phyloP scores from a whole-genome alignment of 2,888 invertebrate species.

The Sesia bembeciformis region DNA sequence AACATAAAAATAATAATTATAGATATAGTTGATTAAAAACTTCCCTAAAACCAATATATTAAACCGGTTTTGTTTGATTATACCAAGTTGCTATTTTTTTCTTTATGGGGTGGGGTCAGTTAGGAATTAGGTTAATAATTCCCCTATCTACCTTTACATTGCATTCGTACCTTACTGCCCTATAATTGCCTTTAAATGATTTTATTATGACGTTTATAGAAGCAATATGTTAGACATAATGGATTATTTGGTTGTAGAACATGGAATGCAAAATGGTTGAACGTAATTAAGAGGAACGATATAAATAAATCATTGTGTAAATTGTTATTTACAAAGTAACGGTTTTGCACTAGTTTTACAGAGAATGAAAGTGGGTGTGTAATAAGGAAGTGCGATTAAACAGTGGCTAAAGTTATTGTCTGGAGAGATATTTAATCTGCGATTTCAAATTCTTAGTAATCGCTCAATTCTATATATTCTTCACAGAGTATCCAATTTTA shows the following conservation, averaged over 20 bases:
- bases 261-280: neutral
- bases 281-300: constrained; percentile 17
- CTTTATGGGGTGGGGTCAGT: too few relatives aligned
- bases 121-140: too few relatives aligned
- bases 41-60: too few relatives aligned
- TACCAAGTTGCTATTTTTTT: too few relatives aligned
- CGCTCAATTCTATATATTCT: too few relatives aligned
- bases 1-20: too few relatives aligned
- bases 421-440: neutral
- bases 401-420: constrained; percentile 18
- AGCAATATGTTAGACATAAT: constrained; percentile 16
- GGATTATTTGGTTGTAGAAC: constrained; percentile 24
- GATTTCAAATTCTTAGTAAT: too few relatives aligned
- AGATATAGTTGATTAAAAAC: too few relatives aligned
- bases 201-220: constrained; percentile 30
- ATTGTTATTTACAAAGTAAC: constrained; percentile 9
- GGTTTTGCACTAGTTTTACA: constrained; percentile 6
- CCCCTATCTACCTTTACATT: neutral
- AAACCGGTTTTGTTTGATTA: too few relatives aligned
- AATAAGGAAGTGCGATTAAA: constrained; percentile 42
- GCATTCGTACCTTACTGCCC: neutral
- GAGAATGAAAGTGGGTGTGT: constrained; percentile 37
- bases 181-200: constrained; percentile 14
- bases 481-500: too few relatives aligned
- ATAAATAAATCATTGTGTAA: constrained; percentile 20